phyloP scores from a whole-genome alignment of 2,888 invertebrate genomes.

The Plebejus argus region DNA sequence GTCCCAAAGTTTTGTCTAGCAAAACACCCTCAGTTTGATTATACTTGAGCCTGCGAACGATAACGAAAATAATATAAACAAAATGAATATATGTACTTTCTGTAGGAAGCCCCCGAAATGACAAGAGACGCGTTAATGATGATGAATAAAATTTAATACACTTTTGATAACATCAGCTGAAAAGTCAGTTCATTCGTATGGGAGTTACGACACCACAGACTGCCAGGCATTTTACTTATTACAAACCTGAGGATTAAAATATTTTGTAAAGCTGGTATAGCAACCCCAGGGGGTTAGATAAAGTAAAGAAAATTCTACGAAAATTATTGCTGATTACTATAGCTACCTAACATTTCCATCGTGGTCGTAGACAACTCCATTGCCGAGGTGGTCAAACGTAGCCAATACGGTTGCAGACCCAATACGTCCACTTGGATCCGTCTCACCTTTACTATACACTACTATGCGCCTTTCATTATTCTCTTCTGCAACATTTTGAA shows the following conservation, averaged over 20 bases:
- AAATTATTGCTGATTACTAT: too few relatives aligned
- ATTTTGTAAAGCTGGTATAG: too few relatives aligned
- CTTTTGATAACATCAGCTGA: too few relatives aligned
- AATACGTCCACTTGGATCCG: constrained; percentile 61
- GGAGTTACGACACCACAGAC: too few relatives aligned
- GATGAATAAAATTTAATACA: too few relatives aligned
- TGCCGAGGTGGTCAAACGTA: constrained; percentile 69
- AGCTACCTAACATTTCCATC: constrained; percentile 66
- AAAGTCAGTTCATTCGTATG: too few relatives aligned
- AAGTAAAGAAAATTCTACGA: too few relatives aligned
- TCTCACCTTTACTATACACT: constrained; percentile 67
- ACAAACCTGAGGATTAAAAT: too few relatives aligned
- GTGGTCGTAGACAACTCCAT: constrained; percentile 72
- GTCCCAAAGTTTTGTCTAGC: constrained; percentile 65
- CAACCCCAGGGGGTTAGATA: too few relatives aligned
- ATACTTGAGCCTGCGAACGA: constrained; percentile 62
- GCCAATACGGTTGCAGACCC: constrained; percentile 65
- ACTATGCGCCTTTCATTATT: constrained; percentile 70
- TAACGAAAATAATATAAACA: neutral
- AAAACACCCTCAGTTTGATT: constrained; percentile 75
- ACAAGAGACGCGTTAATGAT: too few relatives aligned
- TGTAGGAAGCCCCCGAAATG: too few relatives aligned
- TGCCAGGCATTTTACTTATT: too few relatives aligned
- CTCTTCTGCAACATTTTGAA: constrained; percentile 51
- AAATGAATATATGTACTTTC: neutral